Evolutionary conservation across 2,888 invertebrate genomes (phyloP).

Genomic region (Beris morrisii): DNA sequence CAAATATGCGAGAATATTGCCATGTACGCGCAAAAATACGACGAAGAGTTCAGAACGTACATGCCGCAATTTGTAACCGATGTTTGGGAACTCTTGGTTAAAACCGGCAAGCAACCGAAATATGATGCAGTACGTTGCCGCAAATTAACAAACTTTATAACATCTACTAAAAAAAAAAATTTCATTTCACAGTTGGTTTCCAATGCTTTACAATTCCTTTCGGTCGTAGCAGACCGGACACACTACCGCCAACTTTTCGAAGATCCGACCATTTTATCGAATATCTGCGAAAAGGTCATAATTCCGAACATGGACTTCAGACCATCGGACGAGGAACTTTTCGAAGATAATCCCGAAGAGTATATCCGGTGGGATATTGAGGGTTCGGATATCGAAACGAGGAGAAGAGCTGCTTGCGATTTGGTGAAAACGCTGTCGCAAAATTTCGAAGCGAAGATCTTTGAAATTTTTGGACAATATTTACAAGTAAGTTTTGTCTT

Average conservation of each 20-base stretch:
- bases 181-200: conserved; percentile 83
- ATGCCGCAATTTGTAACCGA: conserved; percentile 91
- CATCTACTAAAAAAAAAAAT: too few relatives aligned
- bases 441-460: conserved; percentile 85
- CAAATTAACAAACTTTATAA: too few relatives aligned
- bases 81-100: conserved; percentile 88
- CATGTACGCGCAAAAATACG: conserved; percentile 95
- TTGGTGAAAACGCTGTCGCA: conserved; percentile 88
- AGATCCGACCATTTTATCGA: conserved; percentile 80
- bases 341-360: conserved; percentile 98
- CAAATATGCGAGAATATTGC: conserved; percentile 96
- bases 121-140: conserved; percentile 76
- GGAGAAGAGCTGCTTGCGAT: conserved; percentile 95
- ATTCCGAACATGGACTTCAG: conserved; percentile 98
- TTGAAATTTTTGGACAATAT: conserved; percentile 85
- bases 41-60: conserved; percentile 92
- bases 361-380: conserved; percentile 96
- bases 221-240: conserved; percentile 89
- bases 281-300: conserved; percentile 97
- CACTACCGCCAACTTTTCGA: conserved; percentile 89
- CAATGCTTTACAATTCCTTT: conserved; percentile 92
- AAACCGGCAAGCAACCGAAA: conserved; percentile 82
- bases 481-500: conserved; percentile 61
- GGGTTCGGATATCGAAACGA: conserved; percentile 96
- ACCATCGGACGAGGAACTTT: conserved; percentile 91